Evolutionary conservation across 2,113 vertebrate genomes (phyloP), one percentile per base, ranked within the genome.

Genomic region (Vanacampus margaritifer): DNA sequence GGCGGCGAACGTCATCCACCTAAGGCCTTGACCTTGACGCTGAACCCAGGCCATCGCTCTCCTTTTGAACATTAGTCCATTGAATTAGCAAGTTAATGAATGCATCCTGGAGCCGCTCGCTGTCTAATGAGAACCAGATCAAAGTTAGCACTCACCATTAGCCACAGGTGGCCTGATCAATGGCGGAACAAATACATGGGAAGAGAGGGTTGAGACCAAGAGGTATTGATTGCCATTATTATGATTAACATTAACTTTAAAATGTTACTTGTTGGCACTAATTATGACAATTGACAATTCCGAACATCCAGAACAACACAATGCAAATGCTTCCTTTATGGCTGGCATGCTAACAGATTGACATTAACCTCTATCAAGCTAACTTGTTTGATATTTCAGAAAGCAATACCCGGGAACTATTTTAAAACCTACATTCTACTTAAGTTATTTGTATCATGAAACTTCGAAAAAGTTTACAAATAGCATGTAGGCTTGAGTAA

Each of bases 71-170:
- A 84, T 80, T 65, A 71, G 60, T 83, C 72, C n/a, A 64, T 73
- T 83, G 70, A 80, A 86, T 83, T 84, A 82, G 79, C 80, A 68
- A 80, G 72, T 80, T 79, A 82, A 82, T 86, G 74, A 89, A 84
- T 80, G 79, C 70, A 67, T 65, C 64, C 65, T 78, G 70, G 39
- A 53, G 68, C 70, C 6, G 78, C 71, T 62, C 23, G 76, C 66
- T 57, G 70, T 86, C 78, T 84, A 81, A 89, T 87, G 87, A 86
- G 81, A 79, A 77, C 58, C 73, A 70, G 74, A 72, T 83, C 74
- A 81, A 74, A 79, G 82, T 80, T 83, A 82, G 59, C 79, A 73
- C 70, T 78, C 68, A 70, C 81, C 83, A 82, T 86, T 82, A 79
- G 67, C 67, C 68, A 76, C 65, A 71, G 72, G 76, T 73, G 59